Evolutionary conservation across 2,888 invertebrate genomes (phyloP), one percentile per base, ranked within the genome.

Genomic region (Steinernema hermaphroditum): DNA sequence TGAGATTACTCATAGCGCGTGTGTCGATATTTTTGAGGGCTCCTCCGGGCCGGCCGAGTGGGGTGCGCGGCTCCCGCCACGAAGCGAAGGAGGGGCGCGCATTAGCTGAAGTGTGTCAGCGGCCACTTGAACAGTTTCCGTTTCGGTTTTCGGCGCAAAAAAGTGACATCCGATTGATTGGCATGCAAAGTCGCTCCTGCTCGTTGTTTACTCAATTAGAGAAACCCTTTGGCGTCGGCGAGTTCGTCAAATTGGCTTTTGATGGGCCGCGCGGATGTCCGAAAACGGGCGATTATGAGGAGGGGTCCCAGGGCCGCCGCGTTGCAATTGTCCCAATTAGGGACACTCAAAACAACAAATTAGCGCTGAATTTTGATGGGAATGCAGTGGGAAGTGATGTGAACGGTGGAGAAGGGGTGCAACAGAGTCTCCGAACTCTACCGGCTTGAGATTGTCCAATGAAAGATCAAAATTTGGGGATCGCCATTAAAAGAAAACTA

Each of bases 1-100:
- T 62, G 62, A 62, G 62, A 62, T 62, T 62, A 62, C 62, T 62
- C 62, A 62, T 62, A 62, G 62, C 62, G 62, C 62, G 62, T 62
- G 62, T 62, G 62, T 62, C 62, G 62, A 62, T 62, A 62, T 62
- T 62, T 50, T 62, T 29, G 62, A 62, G 62, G 34, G 62, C 27
- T 32, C 32, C 6, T n/a, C 4, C 46, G 6, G 4, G n/a, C 46
- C 62, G 32, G 16, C 1, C 62, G 54, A 22, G 62, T n/a, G 4
- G 46, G 62, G 27, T 8, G 29, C 54, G 12, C 16, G 54, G 54
- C 29, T 62, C 62, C 27, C n/a, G 62, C 32, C 29, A 29, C 62
- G 62, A 50, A 16, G 46, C 46, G 19, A 46, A 46, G 24, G 50
- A 22, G 50, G 50, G 19, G 12, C 9, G 6, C 49, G 54, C 19